Evolutionary conservation across 2,888 invertebrate genomes (phyloP).

Genomic region (Boloria euphrosyne): DNA sequence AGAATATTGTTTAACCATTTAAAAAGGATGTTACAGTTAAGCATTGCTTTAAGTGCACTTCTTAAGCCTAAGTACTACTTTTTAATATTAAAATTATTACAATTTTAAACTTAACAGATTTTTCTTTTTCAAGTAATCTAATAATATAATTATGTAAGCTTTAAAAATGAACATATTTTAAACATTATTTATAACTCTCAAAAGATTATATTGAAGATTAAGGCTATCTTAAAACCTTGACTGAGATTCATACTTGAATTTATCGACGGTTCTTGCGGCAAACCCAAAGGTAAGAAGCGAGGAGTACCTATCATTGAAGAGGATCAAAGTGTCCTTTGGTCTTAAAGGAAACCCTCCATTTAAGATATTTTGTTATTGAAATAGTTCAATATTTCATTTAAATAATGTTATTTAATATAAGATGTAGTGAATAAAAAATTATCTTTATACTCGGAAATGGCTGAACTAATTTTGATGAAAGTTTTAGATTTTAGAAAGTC

Average conservation of each 20-base stretch:
- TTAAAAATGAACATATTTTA: slow-evolving; percentile 16
- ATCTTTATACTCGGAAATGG: too few species aligned
- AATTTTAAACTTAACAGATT: not conserved
- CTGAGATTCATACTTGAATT: slow-evolving; percentile 17
- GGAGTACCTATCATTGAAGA: slow-evolving; percentile 11
- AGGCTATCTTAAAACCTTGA: slow-evolving; percentile 5
- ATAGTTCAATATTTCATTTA: not conserved
- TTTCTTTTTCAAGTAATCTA: not conserved
- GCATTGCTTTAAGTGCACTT: not conserved
- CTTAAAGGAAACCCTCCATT: not conserved
- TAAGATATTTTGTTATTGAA: not conserved
- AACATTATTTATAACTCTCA: slow-evolving; percentile 8
- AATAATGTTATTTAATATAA: not conserved
- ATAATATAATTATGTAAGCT: not conserved
- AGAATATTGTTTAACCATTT: too few species aligned
- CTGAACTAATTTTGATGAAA: too few species aligned
- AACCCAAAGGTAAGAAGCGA: slow-evolving; percentile 14
- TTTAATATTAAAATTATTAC: not conserved
- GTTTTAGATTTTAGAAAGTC: too few species aligned
- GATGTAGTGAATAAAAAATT: too few species aligned
- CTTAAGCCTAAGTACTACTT: not conserved
- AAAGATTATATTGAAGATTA: slow-evolving; percentile 23
- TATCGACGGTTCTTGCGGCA: slow-evolving; percentile 6
- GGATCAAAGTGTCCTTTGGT: slow-evolving; percentile 15
- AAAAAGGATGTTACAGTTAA: too few species aligned